Conservation (phyloP, 2,797 vertebrate species). For the Gallinago nigripennis region DNA sequence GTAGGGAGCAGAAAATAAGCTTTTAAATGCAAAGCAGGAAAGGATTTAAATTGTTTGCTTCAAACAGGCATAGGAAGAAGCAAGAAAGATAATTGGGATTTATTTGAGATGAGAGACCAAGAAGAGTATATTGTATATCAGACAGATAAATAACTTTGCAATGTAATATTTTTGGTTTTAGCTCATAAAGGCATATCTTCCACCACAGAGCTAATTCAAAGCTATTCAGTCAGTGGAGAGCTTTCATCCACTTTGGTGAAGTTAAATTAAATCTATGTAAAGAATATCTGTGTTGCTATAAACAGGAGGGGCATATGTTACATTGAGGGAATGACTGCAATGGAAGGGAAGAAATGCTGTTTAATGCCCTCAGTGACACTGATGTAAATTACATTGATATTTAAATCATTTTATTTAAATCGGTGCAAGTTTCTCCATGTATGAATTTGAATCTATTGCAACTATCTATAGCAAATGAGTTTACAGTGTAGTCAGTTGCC, state of each 20-base stretch:
- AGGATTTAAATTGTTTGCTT: not conserved
- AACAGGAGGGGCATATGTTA: not conserved
- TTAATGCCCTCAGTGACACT: not conserved
- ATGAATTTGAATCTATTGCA: not conserved
- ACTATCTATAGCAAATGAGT: not conserved
- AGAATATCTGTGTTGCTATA: not conserved
- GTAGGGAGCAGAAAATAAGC: slow-evolving; percentile 40
- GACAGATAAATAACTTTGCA: not conserved
- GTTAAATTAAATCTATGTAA: not conserved
- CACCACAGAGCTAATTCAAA: not conserved
- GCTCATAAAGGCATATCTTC: not conserved
- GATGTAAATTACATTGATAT: not conserved
- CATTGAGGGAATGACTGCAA: not conserved
- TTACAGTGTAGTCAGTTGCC: not conserved
- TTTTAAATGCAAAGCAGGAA: slow-evolving; percentile 45
- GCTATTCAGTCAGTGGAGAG: not conserved
- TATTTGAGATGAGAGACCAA: not conserved
- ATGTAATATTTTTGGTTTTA: not conserved
- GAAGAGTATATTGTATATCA: not conserved
- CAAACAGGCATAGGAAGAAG: not conserved
- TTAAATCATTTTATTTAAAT: not conserved
- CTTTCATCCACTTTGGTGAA: not conserved
- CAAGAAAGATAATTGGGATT: not conserved
- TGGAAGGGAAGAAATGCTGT: not conserved
- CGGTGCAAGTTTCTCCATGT: not conserved